Evolutionary conservation across 2,797 vertebrate genomes (phyloP).

Genomic region (Falco cherrug): DNA sequence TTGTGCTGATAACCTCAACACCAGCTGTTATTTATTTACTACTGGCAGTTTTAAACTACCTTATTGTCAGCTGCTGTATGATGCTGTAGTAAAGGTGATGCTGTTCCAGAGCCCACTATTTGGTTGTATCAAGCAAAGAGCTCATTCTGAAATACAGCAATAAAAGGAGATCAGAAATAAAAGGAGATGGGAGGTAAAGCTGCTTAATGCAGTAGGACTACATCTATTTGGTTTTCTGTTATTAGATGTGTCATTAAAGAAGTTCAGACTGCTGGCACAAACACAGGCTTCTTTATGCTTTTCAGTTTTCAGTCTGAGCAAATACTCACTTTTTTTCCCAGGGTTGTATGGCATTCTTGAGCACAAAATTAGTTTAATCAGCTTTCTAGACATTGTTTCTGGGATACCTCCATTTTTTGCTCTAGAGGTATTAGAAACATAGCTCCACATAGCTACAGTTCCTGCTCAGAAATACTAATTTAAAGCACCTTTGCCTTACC

Average conservation of each 20-base stretch:
- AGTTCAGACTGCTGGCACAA: not conserved
- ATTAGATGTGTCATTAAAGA: not conserved
- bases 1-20: not conserved
- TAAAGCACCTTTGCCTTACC: not conserved
- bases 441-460: not conserved
- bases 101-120: not conserved
- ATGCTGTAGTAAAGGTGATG: not conserved
- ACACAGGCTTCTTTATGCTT: not conserved
- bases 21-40: not conserved
- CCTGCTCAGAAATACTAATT: not conserved
- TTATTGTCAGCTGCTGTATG: not conserved
- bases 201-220: not conserved
- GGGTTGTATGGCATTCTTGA: not conserved
- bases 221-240: not conserved
- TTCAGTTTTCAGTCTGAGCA: not conserved
- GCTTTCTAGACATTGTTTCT: not conserved
- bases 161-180: not conserved
- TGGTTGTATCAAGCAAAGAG: not conserved
- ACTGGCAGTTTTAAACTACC: not conserved
- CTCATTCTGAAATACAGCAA: not conserved
- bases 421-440: not conserved
- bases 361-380: not conserved
- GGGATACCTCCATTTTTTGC: not conserved
- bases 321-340: not conserved
- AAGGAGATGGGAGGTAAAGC: not conserved